Conservation (phyloP, 2,113 vertebrate genomes). For the Onychostruthus taczanowskii region DNA sequence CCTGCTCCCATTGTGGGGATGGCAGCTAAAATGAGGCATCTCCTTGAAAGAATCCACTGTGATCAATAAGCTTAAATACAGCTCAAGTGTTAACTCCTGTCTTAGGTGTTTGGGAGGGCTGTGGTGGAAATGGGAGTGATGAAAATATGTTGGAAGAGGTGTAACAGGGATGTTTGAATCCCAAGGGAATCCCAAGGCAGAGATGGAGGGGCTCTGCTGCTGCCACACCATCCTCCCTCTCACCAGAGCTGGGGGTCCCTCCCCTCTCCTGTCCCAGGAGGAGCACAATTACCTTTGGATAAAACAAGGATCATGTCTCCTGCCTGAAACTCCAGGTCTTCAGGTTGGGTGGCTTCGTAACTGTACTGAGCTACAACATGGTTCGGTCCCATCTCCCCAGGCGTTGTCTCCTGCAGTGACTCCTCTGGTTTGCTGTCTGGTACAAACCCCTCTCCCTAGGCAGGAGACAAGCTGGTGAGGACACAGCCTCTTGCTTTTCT, state of each 20-base stretch:
- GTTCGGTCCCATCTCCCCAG: background rate
- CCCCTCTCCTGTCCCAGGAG: background rate
- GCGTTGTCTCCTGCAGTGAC: background rate
- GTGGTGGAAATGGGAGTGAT: fast-evolving
- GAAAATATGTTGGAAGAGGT: background rate
- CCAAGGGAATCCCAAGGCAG: background rate
- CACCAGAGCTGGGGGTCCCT: background rate
- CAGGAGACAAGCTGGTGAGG: background rate
- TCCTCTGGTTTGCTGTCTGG: background rate
- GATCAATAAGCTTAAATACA: background rate
- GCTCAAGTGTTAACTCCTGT: background rate
- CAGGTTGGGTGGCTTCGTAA: slow-evolving; percentile 83
- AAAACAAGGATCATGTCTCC: slow-evolving; percentile 87
- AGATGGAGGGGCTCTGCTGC: background rate
- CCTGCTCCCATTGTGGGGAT: background rate
- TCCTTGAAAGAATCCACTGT: background rate
- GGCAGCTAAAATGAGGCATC: background rate
- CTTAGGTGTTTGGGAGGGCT: background rate
- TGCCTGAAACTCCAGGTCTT: slow-evolving; percentile 85
- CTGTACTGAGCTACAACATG: slow-evolving; percentile 82
- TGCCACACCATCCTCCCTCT: background rate
- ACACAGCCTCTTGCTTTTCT: background rate
- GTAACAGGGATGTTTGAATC: fast-evolving
- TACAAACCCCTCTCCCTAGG: slow-evolving; percentile 66
- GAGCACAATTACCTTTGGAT: slow-evolving; percentile 67